These are phyloP conservation scores for Drosophila niveifrons DNA, from an alignment of 2,888 invertebrate species.

Conservation along the genomic window DNA sequence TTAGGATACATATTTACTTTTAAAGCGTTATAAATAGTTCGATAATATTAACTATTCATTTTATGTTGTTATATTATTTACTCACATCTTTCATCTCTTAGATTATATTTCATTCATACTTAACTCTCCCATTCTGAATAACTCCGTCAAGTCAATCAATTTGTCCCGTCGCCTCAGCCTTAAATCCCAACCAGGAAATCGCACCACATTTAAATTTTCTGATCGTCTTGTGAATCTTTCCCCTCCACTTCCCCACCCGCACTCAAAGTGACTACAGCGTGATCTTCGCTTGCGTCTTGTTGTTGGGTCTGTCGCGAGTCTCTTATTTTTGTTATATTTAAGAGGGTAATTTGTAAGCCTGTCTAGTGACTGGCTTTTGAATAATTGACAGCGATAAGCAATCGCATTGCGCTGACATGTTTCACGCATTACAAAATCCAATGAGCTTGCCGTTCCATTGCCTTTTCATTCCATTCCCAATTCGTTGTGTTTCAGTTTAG, in stretches of 20 bases:
- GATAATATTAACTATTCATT: no score
- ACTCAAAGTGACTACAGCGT: not conserved
- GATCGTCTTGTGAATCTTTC: conserved; percentile 4
- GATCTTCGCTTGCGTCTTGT: not conserved
- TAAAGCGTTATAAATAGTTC: no score
- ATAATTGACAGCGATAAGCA: conserved; percentile 81
- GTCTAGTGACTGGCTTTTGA: conserved; percentile 67
- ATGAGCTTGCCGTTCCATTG: conserved; percentile 40
- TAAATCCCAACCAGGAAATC: conserved; percentile 27
- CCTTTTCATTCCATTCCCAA: conserved; percentile 14
- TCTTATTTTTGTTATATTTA: conserved; percentile 75
- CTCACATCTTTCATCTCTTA: not conserved
- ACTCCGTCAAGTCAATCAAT: not conserved
- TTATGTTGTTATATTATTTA: not conserved
- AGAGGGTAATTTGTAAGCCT: conserved; percentile 78
- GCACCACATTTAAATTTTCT: conserved; percentile 30
- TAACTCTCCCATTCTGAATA: not conserved
- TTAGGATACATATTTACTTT: no score
- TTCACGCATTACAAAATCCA: conserved; percentile 82
- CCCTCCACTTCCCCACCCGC: not conserved
- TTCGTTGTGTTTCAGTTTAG: conserved; percentile 12
- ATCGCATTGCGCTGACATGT: conserved; percentile 82
- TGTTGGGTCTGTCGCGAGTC: conserved; percentile 31
- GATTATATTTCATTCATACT: not conserved
- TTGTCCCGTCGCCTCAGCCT: not conserved